Evolutionary conservation across 2,113 vertebrate genomes (phyloP).

Genomic region (Uria aalge): DNA sequence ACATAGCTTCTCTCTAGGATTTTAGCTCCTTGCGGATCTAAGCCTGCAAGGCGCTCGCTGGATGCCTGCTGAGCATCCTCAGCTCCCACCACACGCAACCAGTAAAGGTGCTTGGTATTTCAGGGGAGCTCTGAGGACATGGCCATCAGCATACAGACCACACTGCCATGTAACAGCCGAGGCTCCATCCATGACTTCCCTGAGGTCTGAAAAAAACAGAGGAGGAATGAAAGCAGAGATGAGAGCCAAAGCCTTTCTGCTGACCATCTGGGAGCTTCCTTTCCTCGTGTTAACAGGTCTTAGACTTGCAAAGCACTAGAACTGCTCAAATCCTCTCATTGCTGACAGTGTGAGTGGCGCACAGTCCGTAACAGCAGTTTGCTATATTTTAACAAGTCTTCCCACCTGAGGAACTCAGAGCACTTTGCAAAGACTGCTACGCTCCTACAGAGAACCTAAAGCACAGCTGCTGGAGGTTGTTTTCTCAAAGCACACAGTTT

Average conservation of each 20-base stretch:
- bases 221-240: not conserved
- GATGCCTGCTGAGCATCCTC: not conserved
- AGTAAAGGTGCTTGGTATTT: not conserved
- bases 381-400: not conserved
- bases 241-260: not conserved
- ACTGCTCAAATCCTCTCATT: not conserved
- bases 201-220: not conserved
- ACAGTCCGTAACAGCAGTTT: rapidly evolving
- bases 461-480: not conserved
- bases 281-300: not conserved
- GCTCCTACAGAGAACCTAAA: not conserved
- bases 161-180: rapidly evolving
- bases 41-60: not conserved
- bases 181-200: not conserved
- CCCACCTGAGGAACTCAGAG: not conserved
- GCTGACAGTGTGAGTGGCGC: rapidly evolving
- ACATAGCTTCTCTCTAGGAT: not conserved
- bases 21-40: not conserved
- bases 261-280: not conserved
- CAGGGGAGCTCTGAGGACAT: not conserved
- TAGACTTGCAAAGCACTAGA: not conserved
- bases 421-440: not conserved
- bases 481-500: not conserved
- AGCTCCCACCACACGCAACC: not conserved
- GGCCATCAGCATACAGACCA: not conserved